Evolutionary conservation across 2,888 invertebrate species (phyloP).

Genomic region (Hydropsyche betteni): DNA sequence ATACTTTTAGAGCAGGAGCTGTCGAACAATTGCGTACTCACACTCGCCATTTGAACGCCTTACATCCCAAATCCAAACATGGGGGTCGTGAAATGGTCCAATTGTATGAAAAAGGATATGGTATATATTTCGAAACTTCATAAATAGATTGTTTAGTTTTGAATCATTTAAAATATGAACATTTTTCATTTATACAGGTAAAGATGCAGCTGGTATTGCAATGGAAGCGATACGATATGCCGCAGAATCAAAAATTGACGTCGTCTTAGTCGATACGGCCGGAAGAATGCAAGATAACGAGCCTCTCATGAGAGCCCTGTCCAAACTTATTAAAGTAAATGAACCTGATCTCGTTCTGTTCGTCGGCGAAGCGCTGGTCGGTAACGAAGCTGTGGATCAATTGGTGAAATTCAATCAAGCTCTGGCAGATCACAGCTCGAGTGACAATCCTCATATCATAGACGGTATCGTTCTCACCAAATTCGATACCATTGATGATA

Average conservation of each 20-base stretch:
- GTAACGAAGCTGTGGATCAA: constrained; percentile 99
- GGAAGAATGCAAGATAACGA: constrained; percentile 99
- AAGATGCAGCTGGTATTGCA: constrained; percentile 98
- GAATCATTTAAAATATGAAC: neutral
- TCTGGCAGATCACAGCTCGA: constrained; percentile 88
- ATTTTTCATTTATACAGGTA: constrained; percentile 65
- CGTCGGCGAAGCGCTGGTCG: constrained; percentile 99
- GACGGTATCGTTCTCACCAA: constrained; percentile 99
- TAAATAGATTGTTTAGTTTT: neutral
- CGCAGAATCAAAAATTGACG: constrained; percentile 81
- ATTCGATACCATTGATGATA: constrained; percentile 99
- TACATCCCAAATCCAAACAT: constrained; percentile 85
- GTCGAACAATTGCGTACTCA: constrained; percentile 98
- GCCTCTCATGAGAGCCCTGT: constrained; percentile 96
- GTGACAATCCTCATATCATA: constrained; percentile 86
- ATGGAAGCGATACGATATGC: constrained; percentile 95
- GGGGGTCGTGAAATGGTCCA: constrained; percentile 83
- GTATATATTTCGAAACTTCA: constrained; percentile 56
- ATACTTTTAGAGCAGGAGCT: constrained; percentile 98
- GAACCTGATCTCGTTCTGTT: constrained; percentile 98
- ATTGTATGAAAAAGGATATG: constrained; percentile 97
- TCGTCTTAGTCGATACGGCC: constrained; percentile 98
- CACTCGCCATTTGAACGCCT: constrained; percentile 88
- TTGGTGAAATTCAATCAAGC: constrained; percentile 98
- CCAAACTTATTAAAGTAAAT: constrained; percentile 97